These are phyloP conservation scores for Diplazon laetatorius DNA, from an alignment of 2,888 invertebrate genomes.

Conservation along the genomic window DNA sequence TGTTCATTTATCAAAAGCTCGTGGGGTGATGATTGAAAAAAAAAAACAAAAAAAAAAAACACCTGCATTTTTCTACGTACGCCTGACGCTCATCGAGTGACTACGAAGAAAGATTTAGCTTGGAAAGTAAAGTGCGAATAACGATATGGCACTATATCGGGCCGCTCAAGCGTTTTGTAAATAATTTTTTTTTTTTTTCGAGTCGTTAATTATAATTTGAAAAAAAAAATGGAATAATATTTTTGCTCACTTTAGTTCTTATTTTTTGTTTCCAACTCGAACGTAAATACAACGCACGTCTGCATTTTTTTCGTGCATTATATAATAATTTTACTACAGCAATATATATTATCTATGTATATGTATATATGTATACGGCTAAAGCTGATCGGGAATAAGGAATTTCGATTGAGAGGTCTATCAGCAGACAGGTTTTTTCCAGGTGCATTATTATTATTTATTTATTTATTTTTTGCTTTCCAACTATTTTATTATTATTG, in stretches of 20 bases:
- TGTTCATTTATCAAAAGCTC: no score
- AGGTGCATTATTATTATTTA: slow-evolving; percentile 17
- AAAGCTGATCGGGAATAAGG: slow-evolving; percentile 58
- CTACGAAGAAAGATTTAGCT: slow-evolving; percentile 57
- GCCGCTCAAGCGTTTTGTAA: slow-evolving; percentile 46
- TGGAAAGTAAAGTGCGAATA: slow-evolving; percentile 59
- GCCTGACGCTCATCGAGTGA: slow-evolving; percentile 53
- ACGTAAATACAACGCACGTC: slow-evolving; percentile 64
- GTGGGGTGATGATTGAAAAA: slow-evolving; percentile 9
- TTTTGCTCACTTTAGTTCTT: slow-evolving; percentile 10
- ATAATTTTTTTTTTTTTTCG: slow-evolving; percentile 32
- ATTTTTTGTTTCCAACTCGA: slow-evolving; percentile 5
- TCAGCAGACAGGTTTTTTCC: slow-evolving; percentile 38
- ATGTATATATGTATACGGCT: no score
- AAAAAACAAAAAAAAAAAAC: no score
- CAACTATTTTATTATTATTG: not conserved
- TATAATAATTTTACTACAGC: slow-evolving; percentile 62
- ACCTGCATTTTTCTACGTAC: slow-evolving; percentile 59
- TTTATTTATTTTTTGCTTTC: slow-evolving; percentile 24
- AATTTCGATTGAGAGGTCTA: slow-evolving; percentile 33
- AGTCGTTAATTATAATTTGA: no score
- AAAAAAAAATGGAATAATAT: no score
- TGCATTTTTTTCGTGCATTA: slow-evolving; percentile 64
- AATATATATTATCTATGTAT: no score
- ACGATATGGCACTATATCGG: slow-evolving; percentile 48